Evolutionary conservation across 2,797 vertebrate species (phyloP).

Genomic region (Siniperca obscura): DNA sequence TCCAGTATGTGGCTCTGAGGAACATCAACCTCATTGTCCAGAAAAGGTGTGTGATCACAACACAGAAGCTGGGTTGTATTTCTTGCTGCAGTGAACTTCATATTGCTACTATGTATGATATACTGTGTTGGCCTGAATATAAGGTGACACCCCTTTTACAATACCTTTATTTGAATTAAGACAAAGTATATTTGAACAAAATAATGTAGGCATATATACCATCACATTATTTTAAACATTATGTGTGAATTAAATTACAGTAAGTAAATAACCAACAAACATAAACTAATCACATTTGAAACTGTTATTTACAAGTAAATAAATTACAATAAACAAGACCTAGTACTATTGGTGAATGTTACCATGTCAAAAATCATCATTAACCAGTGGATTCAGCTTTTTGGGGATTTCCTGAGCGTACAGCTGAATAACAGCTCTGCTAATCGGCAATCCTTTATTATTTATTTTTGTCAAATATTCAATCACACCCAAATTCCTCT

Average conservation of each 20-base stretch:
- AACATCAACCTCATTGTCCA: constrained; percentile 99
- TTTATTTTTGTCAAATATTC: not conserved
- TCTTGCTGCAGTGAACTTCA: not conserved
- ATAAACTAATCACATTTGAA: too few relatives aligned
- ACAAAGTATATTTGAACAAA: too few relatives aligned
- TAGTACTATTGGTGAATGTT: too few relatives aligned
- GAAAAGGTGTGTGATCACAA: constrained; percentile 88
- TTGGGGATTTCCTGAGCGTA: not conserved
- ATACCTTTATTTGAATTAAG: too few relatives aligned
- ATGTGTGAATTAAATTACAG: too few relatives aligned
- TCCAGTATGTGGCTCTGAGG: constrained; percentile 97
- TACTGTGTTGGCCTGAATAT: too few relatives aligned
- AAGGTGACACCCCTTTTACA: too few relatives aligned
- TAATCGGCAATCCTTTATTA: not conserved
- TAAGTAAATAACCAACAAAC: too few relatives aligned
- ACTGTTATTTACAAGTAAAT: too few relatives aligned
- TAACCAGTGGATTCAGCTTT: not conserved
- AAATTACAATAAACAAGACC: too few relatives aligned
- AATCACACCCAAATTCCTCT: not conserved
- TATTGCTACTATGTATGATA: too few relatives aligned
- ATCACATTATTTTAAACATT: not conserved
- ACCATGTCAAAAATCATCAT: not conserved
- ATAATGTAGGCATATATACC: too few relatives aligned
- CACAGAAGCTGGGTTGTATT: not conserved
- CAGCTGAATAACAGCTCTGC: not conserved